These are phyloP conservation scores for Chinchilla lanigera DNA, from an alignment of 2,113 vertebrate species.

Conservation along the genomic window DNA sequence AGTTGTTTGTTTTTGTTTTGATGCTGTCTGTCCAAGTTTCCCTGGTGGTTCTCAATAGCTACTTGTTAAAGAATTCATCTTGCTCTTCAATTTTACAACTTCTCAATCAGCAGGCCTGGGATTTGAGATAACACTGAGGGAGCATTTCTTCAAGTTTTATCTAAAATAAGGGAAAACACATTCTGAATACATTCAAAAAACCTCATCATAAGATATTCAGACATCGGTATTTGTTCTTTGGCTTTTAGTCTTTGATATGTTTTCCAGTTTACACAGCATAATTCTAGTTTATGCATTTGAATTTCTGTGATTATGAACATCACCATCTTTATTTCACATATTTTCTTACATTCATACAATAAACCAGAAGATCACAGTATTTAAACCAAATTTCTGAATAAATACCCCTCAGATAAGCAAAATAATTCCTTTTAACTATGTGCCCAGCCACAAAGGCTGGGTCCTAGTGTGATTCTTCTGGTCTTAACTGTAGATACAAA, in stretches of 20 bases:
- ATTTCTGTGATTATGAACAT: not conserved
- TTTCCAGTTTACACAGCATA: not conserved
- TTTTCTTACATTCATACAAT: not conserved
- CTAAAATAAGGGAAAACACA: not conserved
- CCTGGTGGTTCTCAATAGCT: not conserved
- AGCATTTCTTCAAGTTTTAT: not conserved
- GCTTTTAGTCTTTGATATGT: not conserved
- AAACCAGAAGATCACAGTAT: not conserved
- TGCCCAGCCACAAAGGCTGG: not conserved
- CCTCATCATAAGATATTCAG: not conserved
- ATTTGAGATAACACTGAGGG: not conserved
- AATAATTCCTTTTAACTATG: no score
- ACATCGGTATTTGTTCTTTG: not conserved
- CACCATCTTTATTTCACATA: not conserved
- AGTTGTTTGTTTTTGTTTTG: not conserved
- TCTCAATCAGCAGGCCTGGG: not conserved
- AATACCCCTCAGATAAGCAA: not conserved
- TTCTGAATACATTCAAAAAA: not conserved
- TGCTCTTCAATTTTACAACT: not conserved
- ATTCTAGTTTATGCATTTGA: not conserved
- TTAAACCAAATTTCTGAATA: not conserved
- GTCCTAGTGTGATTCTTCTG: rapidly evolving
- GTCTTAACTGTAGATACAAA: not conserved
- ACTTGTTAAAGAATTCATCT: not conserved
- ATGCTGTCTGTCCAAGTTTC: not conserved